phyloP scores from a whole-genome alignment of 1,140 invertebrate species.

The Teleopsis dalmanni region DNA sequence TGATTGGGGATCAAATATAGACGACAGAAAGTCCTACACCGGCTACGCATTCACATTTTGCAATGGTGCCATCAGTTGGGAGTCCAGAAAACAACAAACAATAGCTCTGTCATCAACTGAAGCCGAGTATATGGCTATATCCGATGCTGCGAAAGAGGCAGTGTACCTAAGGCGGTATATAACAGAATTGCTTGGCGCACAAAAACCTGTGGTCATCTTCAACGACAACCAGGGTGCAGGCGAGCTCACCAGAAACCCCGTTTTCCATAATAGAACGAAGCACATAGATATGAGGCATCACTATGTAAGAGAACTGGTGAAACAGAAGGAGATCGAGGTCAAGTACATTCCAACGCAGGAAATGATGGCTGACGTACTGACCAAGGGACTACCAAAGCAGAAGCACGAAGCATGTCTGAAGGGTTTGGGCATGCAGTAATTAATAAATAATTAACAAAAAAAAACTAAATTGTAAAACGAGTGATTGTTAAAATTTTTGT shows the following conservation, averaged over 20 bases:
- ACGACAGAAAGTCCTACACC: constrained; percentile 3
- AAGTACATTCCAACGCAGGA: not conserved
- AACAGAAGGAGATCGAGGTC: not conserved
- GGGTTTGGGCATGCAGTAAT: too few relatives aligned
- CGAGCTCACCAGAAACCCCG: constrained; percentile 38
- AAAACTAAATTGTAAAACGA: too few relatives aligned
- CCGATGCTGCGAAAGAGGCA: constrained; percentile 20
- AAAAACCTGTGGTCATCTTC: constrained; percentile 10
- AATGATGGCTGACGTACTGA: not conserved
- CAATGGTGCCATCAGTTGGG: constrained; percentile 40
- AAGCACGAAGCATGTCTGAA: too few relatives aligned
- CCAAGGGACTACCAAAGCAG: too few relatives aligned
- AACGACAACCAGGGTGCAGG: constrained; percentile 42
- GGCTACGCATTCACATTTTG: constrained; percentile 16
- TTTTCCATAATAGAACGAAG: constrained; percentile 36
- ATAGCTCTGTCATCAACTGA: constrained; percentile 35
- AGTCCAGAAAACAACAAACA: constrained; percentile 36
- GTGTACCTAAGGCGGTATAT: constrained; percentile 16
- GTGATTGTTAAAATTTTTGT: too few relatives aligned
- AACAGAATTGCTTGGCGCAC: constrained; percentile 4
- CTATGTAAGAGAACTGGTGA: constrained; percentile 16
- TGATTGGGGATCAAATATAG: constrained; percentile 3
- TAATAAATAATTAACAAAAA: too few relatives aligned
- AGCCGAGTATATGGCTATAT: constrained; percentile 40
- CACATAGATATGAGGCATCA: constrained; percentile 29